A percentile compares a stretch with the other conserved stretches of the same genome.
Evolutionary conservation across 2,888 invertebrate genomes (phyloP).

Genomic region (Hybos culiciformis): DNA sequence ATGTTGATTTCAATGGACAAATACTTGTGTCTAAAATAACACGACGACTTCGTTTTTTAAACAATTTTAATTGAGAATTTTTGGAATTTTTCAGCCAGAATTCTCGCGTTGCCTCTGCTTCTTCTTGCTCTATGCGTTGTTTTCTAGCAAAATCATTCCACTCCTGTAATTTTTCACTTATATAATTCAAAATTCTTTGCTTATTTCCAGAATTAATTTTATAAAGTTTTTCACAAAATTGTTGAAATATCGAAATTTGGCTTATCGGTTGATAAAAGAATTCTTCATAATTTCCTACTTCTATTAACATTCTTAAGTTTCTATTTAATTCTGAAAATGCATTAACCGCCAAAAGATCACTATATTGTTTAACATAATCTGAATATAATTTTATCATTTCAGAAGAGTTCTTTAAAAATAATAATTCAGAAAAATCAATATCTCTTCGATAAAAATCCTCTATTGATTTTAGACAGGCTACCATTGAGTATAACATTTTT

Average conservation of each 20-base stretch:
- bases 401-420: constrained; percentile 53
- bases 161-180: constrained; percentile 24
- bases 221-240: constrained; percentile 25
- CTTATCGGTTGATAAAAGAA: constrained; percentile 28
- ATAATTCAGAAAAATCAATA: constrained; percentile 50
- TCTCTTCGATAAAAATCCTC: constrained; percentile 55
- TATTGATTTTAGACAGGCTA: constrained; percentile 52
- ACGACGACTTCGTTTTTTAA: constrained; percentile 51
- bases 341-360: constrained; percentile 57
- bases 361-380: constrained; percentile 54
- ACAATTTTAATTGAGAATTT: constrained; percentile 27
- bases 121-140: constrained; percentile 27
- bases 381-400: constrained; percentile 58
- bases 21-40: constrained; percentile 63
- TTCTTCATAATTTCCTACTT: constrained; percentile 20
- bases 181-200: constrained; percentile 16
- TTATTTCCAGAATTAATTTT: constrained; percentile 16
- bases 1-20: constrained; percentile 51
- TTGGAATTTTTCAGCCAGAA: constrained; percentile 35
- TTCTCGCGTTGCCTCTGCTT: constrained; percentile 28
- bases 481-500: constrained; percentile 53
- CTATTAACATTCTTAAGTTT: constrained; percentile 37
- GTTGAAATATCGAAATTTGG: constrained; percentile 25
- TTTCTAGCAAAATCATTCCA: constrained; percentile 27
- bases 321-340: constrained; percentile 53